phyloP scores from a whole-genome alignment of 2,888 invertebrate species.

The Cosmia pyralina region DNA sequence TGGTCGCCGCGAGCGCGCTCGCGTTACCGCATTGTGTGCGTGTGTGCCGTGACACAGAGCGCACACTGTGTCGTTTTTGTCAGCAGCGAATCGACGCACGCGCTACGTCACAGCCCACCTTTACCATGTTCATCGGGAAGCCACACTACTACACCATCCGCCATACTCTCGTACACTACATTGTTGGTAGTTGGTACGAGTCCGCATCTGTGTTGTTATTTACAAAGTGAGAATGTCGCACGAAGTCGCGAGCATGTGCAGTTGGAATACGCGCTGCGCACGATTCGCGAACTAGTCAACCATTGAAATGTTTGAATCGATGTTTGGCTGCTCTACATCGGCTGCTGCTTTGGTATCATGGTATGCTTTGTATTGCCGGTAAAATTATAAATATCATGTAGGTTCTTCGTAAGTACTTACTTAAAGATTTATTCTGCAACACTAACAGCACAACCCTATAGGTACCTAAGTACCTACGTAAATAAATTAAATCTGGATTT shows the following conservation, averaged over 20 bases:
- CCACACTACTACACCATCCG: slow-evolving; percentile 51
- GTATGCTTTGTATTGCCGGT: slow-evolving; percentile 46
- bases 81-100: slow-evolving; percentile 22
- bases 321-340: slow-evolving; percentile 74
- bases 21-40: slow-evolving; percentile 56
- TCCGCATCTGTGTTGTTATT: slow-evolving; percentile 51
- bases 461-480: no score
- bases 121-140: slow-evolving; percentile 50
- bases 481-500: not conserved
- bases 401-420: no score
- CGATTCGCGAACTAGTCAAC: slow-evolving; percentile 69
- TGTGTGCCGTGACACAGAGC: slow-evolving; percentile 54
- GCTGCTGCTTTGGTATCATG: slow-evolving; percentile 57
- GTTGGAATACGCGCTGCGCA: slow-evolving; percentile 70
- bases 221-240: slow-evolving; percentile 41
- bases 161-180: slow-evolving; percentile 21
- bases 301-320: slow-evolving; percentile 70
- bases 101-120: slow-evolving; percentile 35
- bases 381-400: slow-evolving; percentile 35
- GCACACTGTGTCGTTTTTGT: slow-evolving; percentile 56
- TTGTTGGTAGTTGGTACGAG: slow-evolving; percentile 17
- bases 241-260: slow-evolving; percentile 40
- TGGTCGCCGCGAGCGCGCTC: slow-evolving; percentile 74
- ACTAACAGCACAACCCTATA: not conserved
- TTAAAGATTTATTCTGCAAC: slow-evolving; percentile 29